phyloP scores from a whole-genome alignment of 1,140 invertebrate genomes.

The Homalodisca vitripennis region DNA sequence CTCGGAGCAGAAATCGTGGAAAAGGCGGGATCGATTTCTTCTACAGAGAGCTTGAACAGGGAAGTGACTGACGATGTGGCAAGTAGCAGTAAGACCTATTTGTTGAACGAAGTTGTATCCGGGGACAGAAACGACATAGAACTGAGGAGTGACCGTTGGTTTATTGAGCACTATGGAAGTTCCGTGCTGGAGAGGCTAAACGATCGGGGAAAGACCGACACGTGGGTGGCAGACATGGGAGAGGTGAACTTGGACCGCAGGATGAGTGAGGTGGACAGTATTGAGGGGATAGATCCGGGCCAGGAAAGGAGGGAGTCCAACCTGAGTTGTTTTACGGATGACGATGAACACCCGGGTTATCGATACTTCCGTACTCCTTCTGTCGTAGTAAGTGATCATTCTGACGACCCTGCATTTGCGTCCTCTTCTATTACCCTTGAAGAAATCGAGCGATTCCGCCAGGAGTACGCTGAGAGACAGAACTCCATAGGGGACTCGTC shows the following conservation, averaged over 20 bases:
- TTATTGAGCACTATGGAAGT: conserved; percentile 26
- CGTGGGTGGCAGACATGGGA: neutral
- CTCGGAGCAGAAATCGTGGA: neutral
- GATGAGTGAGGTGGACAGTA: conserved; percentile 27
- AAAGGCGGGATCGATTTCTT: neutral
- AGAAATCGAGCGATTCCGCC: conserved; percentile 60
- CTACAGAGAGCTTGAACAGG: neutral
- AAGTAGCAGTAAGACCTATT: neutral
- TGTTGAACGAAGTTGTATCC: neutral
- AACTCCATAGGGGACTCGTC: conserved; percentile 46
- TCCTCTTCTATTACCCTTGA: conserved; percentile 55
- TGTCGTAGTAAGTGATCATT: conserved; percentile 81
- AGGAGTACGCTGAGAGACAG: conserved; percentile 44
- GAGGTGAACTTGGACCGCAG: conserved; percentile 11
- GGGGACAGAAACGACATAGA: conserved; percentile 6
- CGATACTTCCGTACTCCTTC: conserved; percentile 73
- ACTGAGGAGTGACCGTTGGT: conserved; percentile 22
- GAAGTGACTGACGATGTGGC: too few relatives aligned
- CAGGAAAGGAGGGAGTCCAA: conserved; percentile 18
- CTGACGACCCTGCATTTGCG: conserved; percentile 58
- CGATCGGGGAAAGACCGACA: conserved; percentile 8
- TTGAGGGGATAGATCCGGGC: neutral
- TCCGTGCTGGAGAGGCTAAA: conserved; percentile 21
- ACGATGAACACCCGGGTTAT: conserved; percentile 36
- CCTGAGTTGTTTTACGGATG: conserved; percentile 31